Percentiles rank a stretch among this genome's conserved stretches.
Evolutionary conservation across 1,140 invertebrate genomes (phyloP).

Genomic region (Lepeophtheirus salmonis): DNA sequence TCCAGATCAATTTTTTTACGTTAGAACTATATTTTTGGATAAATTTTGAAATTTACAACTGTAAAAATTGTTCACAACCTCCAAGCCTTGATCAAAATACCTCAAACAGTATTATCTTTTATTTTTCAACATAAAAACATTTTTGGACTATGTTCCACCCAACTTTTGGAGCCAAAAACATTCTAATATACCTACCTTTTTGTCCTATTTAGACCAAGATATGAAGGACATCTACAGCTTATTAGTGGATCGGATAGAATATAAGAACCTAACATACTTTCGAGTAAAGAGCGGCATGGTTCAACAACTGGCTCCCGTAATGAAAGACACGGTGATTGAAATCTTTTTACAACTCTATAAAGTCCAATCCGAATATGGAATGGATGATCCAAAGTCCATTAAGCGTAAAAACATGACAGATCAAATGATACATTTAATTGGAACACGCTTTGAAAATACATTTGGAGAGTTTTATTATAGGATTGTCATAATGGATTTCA

Average conservation of each 20-base stretch:
- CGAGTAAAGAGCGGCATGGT: not conserved
- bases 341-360: not conserved
- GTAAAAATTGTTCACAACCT: too few species aligned
- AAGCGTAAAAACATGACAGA: not conserved
- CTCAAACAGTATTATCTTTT: too few species aligned
- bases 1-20: too few species aligned
- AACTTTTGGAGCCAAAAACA: too few species aligned
- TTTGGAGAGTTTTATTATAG: not conserved
- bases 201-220: not conserved
- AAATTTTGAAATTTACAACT: too few species aligned
- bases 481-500: not conserved
- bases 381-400: not conserved
- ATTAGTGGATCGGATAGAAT: not conserved
- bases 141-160: too few species aligned
- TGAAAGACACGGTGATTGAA: not conserved
- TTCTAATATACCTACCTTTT: too few species aligned
- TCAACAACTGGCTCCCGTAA: not conserved
- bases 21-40: too few species aligned
- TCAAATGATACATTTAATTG: not conserved
- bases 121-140: too few species aligned
- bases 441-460: not conserved
- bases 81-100: too few species aligned
- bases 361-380: not conserved
- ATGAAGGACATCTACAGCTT: not conserved
- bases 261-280: not conserved